Base-by-base conservation (phyloP, 2,888 invertebrate genomes). In the Argyresthia goedartella region DNA sequence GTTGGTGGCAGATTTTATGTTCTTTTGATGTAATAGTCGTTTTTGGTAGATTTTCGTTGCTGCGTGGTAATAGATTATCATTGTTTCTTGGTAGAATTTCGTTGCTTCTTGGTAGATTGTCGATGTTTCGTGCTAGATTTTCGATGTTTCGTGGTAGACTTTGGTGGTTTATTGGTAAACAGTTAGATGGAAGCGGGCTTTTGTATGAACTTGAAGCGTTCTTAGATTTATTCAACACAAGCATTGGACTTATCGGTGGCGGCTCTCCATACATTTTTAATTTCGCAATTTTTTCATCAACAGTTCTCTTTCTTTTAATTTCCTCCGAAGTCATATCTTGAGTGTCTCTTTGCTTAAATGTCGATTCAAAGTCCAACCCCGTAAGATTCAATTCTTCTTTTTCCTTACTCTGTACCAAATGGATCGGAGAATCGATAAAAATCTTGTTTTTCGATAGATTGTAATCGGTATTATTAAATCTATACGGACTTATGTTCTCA, bases 251-350 rank as follows among this genome's bases (percentile, higher is more conserved):
- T n/a, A 90, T 62, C 1, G 87, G 79, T 0, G 89, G 89, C 0
- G 90, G 87, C 62, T 88, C 85, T 0, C 88, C 89, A 47, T 89
- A 89, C 62, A 73, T 74, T 67, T 79, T 79, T 51, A 90, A 64
- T 65, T 72, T 88, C 1, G 86, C 81, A 7, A 90, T 78, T 60
- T 81, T 87, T 53, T 79, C 77, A 10, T 73, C 69, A 0, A 80
- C 66, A 53, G 67, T 69, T 34, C 65, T 71, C 57, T 79, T 84
- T 43, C 79, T 67, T 36, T 66, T 53, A 46, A 78, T 57, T 0
- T 60, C 57, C 56, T 70, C 70, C 1, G 78, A 74, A 0, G 79
- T 71, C 9, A 79, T 35, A 0, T 73, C 66, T 57, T 74, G 67
- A 0, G 71, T 64, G 8, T 78, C 72, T 10, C 58, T 61, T 55